phyloP scores from a whole-genome alignment of 2,113 vertebrate species.

The Myanophis thanlyinensis region DNA sequence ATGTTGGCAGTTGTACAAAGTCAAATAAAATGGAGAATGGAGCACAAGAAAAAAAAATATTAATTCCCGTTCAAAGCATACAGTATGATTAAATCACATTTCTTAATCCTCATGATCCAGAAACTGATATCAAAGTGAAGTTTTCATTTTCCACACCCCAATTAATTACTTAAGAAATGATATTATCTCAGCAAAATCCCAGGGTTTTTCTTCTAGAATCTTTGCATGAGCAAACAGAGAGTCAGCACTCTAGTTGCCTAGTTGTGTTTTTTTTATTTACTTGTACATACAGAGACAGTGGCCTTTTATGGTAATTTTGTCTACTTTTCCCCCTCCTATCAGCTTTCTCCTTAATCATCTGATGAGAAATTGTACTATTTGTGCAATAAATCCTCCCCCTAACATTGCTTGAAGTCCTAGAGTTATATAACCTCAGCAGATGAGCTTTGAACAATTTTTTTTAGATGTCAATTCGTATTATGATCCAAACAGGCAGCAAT shows the following conservation, averaged over 20 bases:
- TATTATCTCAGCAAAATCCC: constrained; percentile 15
- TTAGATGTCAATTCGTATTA: constrained; percentile 62
- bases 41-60: neutral
- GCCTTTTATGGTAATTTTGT: constrained; percentile 60
- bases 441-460: constrained; percentile 54
- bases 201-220: neutral
- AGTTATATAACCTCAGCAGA: constrained; percentile 74
- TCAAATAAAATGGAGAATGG: neutral
- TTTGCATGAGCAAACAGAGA: constrained; percentile 30
- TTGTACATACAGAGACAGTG: constrained; percentile 55
- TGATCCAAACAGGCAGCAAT: constrained; percentile 52
- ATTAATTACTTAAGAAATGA: constrained; percentile 21
- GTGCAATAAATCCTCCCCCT: constrained; percentile 66
- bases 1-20: neutral
- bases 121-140: fast-evolving
- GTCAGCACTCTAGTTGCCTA: constrained; percentile 43
- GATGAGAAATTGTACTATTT: constrained; percentile 71
- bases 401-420: constrained; percentile 66
- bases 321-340: constrained; percentile 34
- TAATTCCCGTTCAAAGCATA: constrained; percentile 12
- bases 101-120: neutral
- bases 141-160: neutral
- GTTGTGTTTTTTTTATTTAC: constrained; percentile 59
- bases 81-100: constrained; percentile 10
- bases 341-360: constrained; percentile 62